phyloP scores from a whole-genome alignment of 2,113 vertebrate genomes.

The Eulemur macaco region DNA sequence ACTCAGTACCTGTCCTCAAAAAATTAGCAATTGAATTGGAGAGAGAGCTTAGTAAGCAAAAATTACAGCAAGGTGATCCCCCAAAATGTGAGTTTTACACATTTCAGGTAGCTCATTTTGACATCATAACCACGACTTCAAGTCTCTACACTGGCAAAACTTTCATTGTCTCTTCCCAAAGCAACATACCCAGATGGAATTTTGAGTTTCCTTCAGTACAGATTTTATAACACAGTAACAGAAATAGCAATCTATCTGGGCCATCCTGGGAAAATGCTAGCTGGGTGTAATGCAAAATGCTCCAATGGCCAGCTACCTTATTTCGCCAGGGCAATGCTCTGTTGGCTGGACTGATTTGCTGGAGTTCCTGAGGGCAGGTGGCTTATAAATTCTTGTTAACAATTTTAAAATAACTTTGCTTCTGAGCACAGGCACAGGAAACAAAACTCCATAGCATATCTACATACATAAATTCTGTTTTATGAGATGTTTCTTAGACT shows the following conservation, averaged over 20 bases:
- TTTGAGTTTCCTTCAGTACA: neutral
- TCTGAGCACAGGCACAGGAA: neutral
- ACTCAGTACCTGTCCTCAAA: neutral
- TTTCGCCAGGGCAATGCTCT: conserved; percentile 39
- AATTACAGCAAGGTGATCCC: neutral
- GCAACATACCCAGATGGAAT: neutral
- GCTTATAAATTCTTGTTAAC: conserved; percentile 54
- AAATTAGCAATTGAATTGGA: neutral
- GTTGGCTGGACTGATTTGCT: neutral
- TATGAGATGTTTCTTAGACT: conserved; percentile 50
- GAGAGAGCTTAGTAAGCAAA: neutral
- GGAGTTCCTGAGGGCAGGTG: neutral
- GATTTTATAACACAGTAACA: neutral
- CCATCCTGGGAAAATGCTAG: neutral
- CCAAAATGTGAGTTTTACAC: neutral
- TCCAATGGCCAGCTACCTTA: neutral
- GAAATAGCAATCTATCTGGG: neutral
- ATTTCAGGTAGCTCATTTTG: neutral
- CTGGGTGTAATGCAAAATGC: neutral
- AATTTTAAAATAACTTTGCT: conserved; percentile 57
- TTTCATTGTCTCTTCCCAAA: neutral
- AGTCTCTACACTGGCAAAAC: neutral
- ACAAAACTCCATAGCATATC: neutral
- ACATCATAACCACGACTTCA: neutral
- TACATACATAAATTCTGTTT: conserved; percentile 46